Conservation (phyloP, 92 coral and sea anemone genomes). For the Palythoa grandis region DNA sequence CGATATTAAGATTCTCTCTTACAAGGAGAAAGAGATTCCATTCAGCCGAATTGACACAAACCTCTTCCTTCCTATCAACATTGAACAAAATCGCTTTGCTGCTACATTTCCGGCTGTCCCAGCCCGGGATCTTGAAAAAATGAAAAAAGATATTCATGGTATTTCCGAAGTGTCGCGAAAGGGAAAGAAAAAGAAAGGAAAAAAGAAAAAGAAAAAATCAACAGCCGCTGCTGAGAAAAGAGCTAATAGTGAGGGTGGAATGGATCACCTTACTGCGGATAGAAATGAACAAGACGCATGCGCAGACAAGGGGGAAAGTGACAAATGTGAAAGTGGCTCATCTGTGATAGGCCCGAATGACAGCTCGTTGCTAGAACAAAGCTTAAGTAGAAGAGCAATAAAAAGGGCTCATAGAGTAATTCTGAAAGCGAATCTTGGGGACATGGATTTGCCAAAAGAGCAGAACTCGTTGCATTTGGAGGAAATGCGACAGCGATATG, state of each 20-base stretch:
- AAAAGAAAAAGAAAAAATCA: conserved; percentile 49
- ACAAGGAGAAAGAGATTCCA: conserved; percentile 65
- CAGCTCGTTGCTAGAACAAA: not conserved
- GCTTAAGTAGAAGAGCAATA: conserved; percentile 12
- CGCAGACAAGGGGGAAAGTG: not conserved
- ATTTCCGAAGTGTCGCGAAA: conserved; percentile 34
- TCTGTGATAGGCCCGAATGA: not conserved
- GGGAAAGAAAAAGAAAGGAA: conserved; percentile 58
- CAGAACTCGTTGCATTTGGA: not conserved
- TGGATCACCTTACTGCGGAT: not conserved
- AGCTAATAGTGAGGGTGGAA: not conserved
- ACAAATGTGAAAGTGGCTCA: not conserved
- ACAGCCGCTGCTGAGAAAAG: not conserved
- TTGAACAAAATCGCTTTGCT: conserved; percentile 70
- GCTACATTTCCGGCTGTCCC: conserved; percentile 87
- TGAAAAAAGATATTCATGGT: conserved; percentile 36
- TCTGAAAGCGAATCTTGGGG: not conserved
- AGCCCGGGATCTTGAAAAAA: conserved; percentile 54
- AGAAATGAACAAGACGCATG: not conserved
- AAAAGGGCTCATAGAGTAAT: conserved; percentile 26
- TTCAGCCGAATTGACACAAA: conserved; percentile 79
- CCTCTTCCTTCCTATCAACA: conserved; percentile 72
- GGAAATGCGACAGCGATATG: not conserved
- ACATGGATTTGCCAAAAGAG: conserved; percentile 19
- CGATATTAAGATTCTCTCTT: conserved; percentile 33